Evolutionary conservation across 2,113 vertebrate genomes (phyloP).

Genomic region (Callipepla californica): DNA sequence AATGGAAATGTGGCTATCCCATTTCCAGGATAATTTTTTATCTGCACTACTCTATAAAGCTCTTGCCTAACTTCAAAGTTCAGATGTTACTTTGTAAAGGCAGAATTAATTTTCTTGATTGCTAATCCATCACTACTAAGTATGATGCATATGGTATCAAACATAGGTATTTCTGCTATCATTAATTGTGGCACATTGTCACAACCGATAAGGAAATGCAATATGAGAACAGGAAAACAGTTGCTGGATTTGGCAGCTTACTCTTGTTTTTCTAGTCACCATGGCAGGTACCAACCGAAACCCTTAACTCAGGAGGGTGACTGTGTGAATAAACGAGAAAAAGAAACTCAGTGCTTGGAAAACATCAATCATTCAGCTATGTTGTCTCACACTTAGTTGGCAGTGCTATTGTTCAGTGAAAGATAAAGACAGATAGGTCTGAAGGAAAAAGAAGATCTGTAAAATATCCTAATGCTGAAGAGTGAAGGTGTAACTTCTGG

Average conservation of each 20-base stretch:
- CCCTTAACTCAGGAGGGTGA: constrained; percentile 37
- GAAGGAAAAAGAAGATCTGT: constrained; percentile 59
- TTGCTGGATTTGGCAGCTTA: constrained; percentile 67
- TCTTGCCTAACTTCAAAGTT: constrained; percentile 77
- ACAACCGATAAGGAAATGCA: constrained; percentile 80
- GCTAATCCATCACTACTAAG: constrained; percentile 84
- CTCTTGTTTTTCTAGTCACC: constrained; percentile 62
- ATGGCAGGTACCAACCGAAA: constrained; percentile 52
- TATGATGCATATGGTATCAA: constrained; percentile 82
- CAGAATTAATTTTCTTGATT: constrained; percentile 84
- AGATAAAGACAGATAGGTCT: constrained; percentile 74
- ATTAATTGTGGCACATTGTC: constrained; percentile 84
- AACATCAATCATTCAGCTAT: constrained; percentile 69
- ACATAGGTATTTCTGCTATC: constrained; percentile 79
- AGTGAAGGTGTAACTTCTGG: constrained; percentile 50
- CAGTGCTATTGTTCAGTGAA: constrained; percentile 67
- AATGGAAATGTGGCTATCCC: constrained; percentile 22
- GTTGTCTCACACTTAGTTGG: constrained; percentile 69
- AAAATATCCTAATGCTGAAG: constrained; percentile 50
- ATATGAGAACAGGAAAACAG: constrained; percentile 73
- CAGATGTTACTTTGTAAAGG: constrained; percentile 78
- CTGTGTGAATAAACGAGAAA: constrained; percentile 16
- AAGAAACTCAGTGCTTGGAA: constrained; percentile 26
- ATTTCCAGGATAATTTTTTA: constrained; percentile 70
- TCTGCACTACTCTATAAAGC: constrained; percentile 24